Conservation (phyloP, 2,113 vertebrate genomes). For the Mastomys natalensis region DNA sequence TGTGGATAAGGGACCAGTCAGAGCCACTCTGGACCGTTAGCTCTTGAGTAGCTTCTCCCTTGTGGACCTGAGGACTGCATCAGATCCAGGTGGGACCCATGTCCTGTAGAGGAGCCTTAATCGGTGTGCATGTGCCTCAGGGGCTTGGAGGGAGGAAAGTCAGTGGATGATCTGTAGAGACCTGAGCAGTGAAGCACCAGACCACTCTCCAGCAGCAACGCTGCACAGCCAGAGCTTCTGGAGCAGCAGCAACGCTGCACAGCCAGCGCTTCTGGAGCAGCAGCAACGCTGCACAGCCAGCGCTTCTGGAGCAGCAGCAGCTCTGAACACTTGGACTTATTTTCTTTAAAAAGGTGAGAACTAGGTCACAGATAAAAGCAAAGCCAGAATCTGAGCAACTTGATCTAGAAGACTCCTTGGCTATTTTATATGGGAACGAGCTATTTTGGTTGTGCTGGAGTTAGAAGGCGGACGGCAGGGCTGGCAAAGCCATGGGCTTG, state of each 20-base stretch:
- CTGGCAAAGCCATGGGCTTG: not conserved
- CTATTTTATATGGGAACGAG: not conserved
- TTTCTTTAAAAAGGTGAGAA: conserved; percentile 49
- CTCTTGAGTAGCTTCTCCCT: not conserved
- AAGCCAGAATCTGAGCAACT: conserved; percentile 5
- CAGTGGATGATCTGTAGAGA: not conserved
- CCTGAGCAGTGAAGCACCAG: accelerated
- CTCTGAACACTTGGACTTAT: not conserved
- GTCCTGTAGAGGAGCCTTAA: not conserved
- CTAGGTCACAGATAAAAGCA: conserved; percentile 20
- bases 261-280: too few relatives aligned
- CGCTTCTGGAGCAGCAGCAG: not conserved
- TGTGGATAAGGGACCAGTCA: not conserved
- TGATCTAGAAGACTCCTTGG: not conserved
- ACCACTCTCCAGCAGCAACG: not conserved
- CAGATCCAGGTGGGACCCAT: not conserved
- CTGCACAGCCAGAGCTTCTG: too few relatives aligned
- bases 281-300: not conserved
- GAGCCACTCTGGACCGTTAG: not conserved
- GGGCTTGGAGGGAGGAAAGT: not conserved
- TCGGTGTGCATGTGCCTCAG: not conserved
- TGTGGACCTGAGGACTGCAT: not conserved
- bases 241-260: not conserved
- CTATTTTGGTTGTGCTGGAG: not conserved
- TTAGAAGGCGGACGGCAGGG: not conserved